These are phyloP conservation scores for Felis catus DNA, from an alignment of 2,113 vertebrate genomes.

Conservation along the genomic window F.catus_Fca126_mat1.0 CM031419.1:126589001-126589500, in stretches of 20 bases:
- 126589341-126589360: constrained; percentile 7
- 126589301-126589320: background rate
- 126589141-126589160: background rate
- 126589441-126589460: background rate
- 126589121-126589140: background rate
- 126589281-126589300: background rate
- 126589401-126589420: background rate
- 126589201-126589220: background rate
- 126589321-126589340: background rate
- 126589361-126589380: background rate
- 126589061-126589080: background rate
- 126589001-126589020: constrained; percentile 21
- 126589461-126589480: background rate
- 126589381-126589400: background rate
- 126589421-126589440: background rate
- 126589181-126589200: background rate
- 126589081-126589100: background rate
- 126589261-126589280: background rate
- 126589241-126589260: background rate
- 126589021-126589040: background rate
- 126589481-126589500: background rate
- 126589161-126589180: background rate
- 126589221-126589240: background rate
- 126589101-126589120: background rate
- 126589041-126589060: background rate